These are phyloP conservation scores for Ophiothrix spiculata DNA, from an alignment of 35 echinoderm and acorn worm genomes.

Conservation along the genomic window DNA sequence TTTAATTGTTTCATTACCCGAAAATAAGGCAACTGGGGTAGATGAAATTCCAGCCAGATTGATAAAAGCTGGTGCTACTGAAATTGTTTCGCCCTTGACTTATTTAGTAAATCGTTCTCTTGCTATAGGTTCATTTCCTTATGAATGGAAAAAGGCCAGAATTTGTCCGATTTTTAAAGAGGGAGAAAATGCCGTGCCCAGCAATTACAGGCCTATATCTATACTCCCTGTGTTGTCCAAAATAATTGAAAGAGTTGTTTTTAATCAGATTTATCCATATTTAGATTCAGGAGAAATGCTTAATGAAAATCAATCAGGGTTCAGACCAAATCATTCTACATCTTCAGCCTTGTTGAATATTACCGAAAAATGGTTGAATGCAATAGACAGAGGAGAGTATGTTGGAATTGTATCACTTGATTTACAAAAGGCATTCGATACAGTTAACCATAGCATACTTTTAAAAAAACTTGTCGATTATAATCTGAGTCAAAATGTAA, in stretches of 20 bases:
- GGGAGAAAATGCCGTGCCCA: neutral
- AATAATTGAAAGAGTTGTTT: slow-evolving; percentile 30
- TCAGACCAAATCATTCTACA: slow-evolving; percentile 30
- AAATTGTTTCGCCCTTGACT: too few species aligned
- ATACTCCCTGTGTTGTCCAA: slow-evolving; percentile 32
- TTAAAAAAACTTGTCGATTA: neutral
- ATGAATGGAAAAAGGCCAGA: slow-evolving; percentile 7
- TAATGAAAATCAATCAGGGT: slow-evolving; percentile 28
- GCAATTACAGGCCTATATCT: slow-evolving; percentile 40
- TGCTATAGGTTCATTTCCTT: slow-evolving; percentile 4
- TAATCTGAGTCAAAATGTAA: neutral
- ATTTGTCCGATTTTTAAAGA: slow-evolving; percentile 10
- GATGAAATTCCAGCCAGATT: too few species aligned
- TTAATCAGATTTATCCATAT: slow-evolving; percentile 29
- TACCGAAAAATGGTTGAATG: slow-evolving; percentile 29
- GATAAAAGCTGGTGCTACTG: too few species aligned
- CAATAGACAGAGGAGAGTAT: slow-evolving; percentile 15
- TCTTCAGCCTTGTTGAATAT: neutral
- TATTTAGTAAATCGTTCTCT: too few species aligned
- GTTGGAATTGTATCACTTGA: slow-evolving; percentile 14
- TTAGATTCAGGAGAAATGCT: slow-evolving; percentile 26
- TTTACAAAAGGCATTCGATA: slow-evolving; percentile 25
- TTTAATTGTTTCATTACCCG: too few species aligned
- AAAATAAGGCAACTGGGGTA: too few species aligned
- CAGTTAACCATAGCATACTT: neutral